Evolutionary conservation across 2,888 invertebrate genomes (phyloP).

Genomic region (Philereme vetulata): DNA sequence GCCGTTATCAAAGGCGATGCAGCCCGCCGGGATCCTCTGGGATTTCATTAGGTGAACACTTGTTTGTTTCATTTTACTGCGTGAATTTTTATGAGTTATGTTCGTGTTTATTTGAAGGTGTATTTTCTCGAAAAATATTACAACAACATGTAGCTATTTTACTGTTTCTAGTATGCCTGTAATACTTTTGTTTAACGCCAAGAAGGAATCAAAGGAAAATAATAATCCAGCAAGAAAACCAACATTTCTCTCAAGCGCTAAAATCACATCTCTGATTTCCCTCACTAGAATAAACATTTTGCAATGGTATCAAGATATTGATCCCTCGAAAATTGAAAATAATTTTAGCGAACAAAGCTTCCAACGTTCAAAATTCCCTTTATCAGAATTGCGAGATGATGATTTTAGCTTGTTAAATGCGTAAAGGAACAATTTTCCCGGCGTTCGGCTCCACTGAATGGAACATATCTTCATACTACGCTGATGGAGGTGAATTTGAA

Average conservation of each 20-base stretch:
- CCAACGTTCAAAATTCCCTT: constrained; percentile 38
- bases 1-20: constrained; percentile 63
- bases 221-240: constrained; percentile 9
- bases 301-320: constrained; percentile 33
- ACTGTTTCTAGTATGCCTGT: neutral
- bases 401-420: constrained; percentile 47
- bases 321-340: constrained; percentile 41
- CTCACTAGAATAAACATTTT: constrained; percentile 24
- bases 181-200: neutral
- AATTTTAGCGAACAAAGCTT: constrained; percentile 45
- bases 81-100: constrained; percentile 24
- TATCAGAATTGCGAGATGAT: constrained; percentile 44
- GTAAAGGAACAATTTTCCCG: constrained; percentile 47
- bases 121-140: constrained; percentile 18
- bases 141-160: neutral
- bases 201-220: constrained; percentile 2
- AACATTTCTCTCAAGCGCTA: constrained; percentile 7
- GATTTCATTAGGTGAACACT: constrained; percentile 54
- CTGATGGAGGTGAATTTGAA: constrained; percentile 53
- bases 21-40: constrained; percentile 54
- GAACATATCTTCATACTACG: constrained; percentile 44
- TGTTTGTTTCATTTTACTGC: constrained; percentile 51
- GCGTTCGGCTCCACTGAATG: constrained; percentile 47
- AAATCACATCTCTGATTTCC: constrained; percentile 27
- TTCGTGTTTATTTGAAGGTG: constrained; percentile 17